These are phyloP conservation scores for Eupithecia inturbata DNA, from an alignment of 2,888 invertebrate genomes.

Conservation along the genomic window DNA sequence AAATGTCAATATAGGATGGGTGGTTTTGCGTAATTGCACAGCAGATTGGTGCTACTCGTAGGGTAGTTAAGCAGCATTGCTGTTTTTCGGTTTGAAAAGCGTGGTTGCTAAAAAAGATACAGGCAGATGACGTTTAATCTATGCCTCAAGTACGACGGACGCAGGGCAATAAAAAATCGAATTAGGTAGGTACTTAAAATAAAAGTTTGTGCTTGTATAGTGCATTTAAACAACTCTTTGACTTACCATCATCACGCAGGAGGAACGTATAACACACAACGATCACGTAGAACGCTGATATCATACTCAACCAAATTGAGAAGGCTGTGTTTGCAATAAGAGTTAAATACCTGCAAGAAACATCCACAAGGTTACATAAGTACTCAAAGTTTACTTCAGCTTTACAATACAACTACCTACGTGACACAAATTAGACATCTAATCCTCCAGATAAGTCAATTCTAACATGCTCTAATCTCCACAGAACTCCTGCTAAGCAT, in stretches of 20 bases:
- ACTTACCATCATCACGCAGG: slow-evolving; percentile 82
- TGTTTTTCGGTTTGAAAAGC: too few species aligned
- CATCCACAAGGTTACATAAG: too few species aligned
- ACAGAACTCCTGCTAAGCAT: background rate
- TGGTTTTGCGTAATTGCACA: too few species aligned
- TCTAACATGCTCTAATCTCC: background rate
- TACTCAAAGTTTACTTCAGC: too few species aligned
- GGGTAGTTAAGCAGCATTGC: too few species aligned
- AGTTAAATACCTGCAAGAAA: slow-evolving; percentile 81
- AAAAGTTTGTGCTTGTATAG: background rate
- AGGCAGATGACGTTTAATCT: too few species aligned
- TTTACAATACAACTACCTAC: background rate
- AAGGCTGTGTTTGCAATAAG: slow-evolving; percentile 86
- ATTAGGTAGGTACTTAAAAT: too few species aligned
- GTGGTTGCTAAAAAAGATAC: too few species aligned
- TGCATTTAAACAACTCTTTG: background rate
- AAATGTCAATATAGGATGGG: too few species aligned
- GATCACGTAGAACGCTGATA: slow-evolving; percentile 85
- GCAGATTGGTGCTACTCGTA: too few species aligned
- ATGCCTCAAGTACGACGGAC: too few species aligned
- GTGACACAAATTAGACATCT: background rate
- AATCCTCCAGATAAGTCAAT: background rate
- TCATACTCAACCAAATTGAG: slow-evolving; percentile 86
- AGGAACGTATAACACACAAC: slow-evolving; percentile 87
- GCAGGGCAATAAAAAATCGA: too few species aligned